Conservation (phyloP, 2,797 vertebrate species). For the Neopelma chrysocephalum region DNA sequence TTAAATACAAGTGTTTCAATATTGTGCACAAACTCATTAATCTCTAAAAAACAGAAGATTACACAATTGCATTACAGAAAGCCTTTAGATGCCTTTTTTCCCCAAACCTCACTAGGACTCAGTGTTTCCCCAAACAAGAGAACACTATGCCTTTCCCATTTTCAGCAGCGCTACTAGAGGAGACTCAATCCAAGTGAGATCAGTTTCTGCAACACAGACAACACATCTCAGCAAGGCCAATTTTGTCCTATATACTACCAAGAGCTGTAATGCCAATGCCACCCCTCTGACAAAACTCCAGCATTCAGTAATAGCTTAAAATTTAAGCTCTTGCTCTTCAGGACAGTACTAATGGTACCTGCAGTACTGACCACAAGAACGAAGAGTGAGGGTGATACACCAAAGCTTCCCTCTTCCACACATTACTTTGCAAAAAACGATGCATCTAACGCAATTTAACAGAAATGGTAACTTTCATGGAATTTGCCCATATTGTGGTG, state of each 20-base stretch:
- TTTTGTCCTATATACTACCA: background rate
- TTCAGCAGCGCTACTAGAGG: background rate
- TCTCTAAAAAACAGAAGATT: background rate
- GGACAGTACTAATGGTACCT: background rate
- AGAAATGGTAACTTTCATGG: background rate
- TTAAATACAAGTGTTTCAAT: background rate
- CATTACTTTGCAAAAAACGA: background rate
- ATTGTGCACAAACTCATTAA: background rate
- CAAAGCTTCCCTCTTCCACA: background rate
- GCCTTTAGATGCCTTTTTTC: background rate
- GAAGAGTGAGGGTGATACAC: background rate
- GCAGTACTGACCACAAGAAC: background rate
- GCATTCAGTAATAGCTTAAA: background rate
- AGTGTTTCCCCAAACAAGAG: background rate
- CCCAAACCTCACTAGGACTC: background rate
- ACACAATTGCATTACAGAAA: background rate
- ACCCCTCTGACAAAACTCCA: background rate
- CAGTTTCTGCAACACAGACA: background rate
- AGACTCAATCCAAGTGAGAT: background rate
- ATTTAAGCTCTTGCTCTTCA: background rate
- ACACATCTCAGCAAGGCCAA: background rate
- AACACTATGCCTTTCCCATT: background rate
- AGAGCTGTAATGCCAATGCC: background rate
- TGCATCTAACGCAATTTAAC: background rate
- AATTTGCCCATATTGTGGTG: background rate